Evolutionary conservation across 1,140 invertebrate species (phyloP), one percentile per base, ranked within the genome.

Genomic region (Delia radicum): DNA sequence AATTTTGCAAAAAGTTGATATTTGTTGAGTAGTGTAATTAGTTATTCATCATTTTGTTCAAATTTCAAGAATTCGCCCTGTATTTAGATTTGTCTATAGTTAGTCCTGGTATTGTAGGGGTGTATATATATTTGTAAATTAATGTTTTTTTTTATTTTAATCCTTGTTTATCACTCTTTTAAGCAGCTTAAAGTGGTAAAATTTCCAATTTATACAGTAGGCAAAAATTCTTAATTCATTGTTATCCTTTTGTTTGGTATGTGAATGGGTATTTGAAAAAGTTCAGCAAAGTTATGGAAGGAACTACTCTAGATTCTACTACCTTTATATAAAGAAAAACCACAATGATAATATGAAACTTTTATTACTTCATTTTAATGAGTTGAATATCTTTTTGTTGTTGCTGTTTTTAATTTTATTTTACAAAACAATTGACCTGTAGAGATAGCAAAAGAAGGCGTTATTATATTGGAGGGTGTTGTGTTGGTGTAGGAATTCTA

Each of bases 311-410:
- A 42, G 37, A n/a, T n/a, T n/a, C 37, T 15, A 5, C 37, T 42
- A 42, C 37, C 37, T 42, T 8, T n/a, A n/a, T n/a, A n/a, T n/a
- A 15, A 13, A 42, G 37, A 26, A 65, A 21, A 69, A 69, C 29
- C 65, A 33, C 65, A 69, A 69, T 31, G 29, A 69, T 48, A n/a
- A 55, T 18, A 21, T 10, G n/a, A 33, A 37, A 37, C 29, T 33
- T 21, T n/a, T 69, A 33, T 69, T 69, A 69, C 31, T 28, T 33
- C 65, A 69, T 31, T 69, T 69, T 69, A 69, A 69, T 69, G 65
- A 37, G 65, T 21, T 69, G 65, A 21, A 33, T n/a, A n/a, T 69
- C 10, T 12, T 33, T 18, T n/a, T 42, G 3, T n/a, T 69, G 15
- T 21, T 63, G 27, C 13, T 28, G 24, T 65, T 33, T 33, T 33